Evolutionary conservation across 2,113 vertebrate species (phyloP), one percentile per base, ranked within the genome.

Genomic region (Melanerpes formicivorus): DNA sequence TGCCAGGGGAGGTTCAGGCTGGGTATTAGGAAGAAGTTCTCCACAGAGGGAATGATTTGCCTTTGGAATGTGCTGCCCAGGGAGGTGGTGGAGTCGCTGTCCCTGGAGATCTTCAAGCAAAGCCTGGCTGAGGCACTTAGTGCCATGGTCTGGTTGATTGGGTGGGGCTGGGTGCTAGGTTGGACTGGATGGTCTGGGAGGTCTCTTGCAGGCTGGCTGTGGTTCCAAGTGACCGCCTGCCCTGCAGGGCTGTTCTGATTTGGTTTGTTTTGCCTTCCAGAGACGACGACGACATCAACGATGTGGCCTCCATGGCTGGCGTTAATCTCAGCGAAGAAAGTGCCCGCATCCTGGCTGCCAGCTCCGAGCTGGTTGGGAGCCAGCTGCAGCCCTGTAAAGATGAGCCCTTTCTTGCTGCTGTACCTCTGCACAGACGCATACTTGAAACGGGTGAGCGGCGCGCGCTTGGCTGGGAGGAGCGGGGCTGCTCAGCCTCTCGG

Each of bases 221-320:
- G 40, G 40, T 40, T 40, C 40, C 4, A 9, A 77, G n/a, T 23
- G 16, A 79, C n/a, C 19, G 7, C 48, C 32, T 75, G 18, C 1
- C 21, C 37, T 59, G 29, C 16, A 66, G 32, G 90, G 83, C 76
- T 77, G 26, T 27, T 56, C 64, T 90, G 67, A 8, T 44, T 23
- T 67, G 40, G 18, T 22, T 50, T 66, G 50, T 79, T 80, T 58
- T 70, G 18, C 72, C 6, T 90, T 95, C 11, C 90, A 99, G 98
- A 96, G 98, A 99, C 29, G 98, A 99, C 5, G 98, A 99, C 21
- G 98, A 99, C 97, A 98, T 99, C 94, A 99, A 98, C 42, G 98
- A 99, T 26, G 98, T 99, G 95, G 97, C 98, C 23, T 98, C 98
- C 79, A 98, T 99, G 98, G 98, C 98, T 40, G 98, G 98, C 0